Evolutionary conservation across 2,113 vertebrate genomes (phyloP).

Genomic region (Mormyrus lacerda): DNA sequence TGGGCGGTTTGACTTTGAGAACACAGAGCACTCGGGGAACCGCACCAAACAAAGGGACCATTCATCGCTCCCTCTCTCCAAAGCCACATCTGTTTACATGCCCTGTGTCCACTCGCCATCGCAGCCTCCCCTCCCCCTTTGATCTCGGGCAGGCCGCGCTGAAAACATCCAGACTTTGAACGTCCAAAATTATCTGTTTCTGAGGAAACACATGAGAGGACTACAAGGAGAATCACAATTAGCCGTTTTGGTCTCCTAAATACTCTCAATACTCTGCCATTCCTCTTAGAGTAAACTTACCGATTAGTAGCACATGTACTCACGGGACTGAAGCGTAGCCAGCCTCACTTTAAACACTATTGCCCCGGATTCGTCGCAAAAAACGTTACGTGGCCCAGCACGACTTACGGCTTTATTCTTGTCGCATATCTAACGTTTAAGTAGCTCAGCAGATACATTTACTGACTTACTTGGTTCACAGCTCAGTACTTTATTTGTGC

Average conservation of each 20-base stretch:
- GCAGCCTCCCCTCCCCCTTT: conserved; percentile 45
- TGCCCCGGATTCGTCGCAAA: not conserved
- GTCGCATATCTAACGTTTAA: not conserved
- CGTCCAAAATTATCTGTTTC: conserved; percentile 44
- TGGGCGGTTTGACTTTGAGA: conserved; percentile 30
- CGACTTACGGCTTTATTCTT: not conserved
- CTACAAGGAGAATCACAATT: conserved; percentile 37
- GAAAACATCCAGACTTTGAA: conserved; percentile 28
- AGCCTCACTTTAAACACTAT: not conserved
- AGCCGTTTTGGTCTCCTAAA: conserved; percentile 29
- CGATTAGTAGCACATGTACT: not conserved
- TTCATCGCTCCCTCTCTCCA: conserved; percentile 53
- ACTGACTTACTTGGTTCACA: not conserved
- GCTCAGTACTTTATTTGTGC: not conserved
- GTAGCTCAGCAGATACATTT: not conserved
- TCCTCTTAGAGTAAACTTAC: not conserved
- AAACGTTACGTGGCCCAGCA: not conserved
- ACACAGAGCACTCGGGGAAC: conserved; percentile 32
- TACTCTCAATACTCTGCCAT: not conserved
- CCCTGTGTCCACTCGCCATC: conserved; percentile 49
- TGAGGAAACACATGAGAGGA: conserved; percentile 38
- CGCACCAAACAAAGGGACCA: conserved; percentile 52
- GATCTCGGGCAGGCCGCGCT: conserved; percentile 33
- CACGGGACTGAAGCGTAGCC: not conserved
- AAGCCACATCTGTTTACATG: conserved; percentile 67